Evolutionary conservation across 2,797 vertebrate species (phyloP).

Genomic region (Tangara arthus): DNA sequence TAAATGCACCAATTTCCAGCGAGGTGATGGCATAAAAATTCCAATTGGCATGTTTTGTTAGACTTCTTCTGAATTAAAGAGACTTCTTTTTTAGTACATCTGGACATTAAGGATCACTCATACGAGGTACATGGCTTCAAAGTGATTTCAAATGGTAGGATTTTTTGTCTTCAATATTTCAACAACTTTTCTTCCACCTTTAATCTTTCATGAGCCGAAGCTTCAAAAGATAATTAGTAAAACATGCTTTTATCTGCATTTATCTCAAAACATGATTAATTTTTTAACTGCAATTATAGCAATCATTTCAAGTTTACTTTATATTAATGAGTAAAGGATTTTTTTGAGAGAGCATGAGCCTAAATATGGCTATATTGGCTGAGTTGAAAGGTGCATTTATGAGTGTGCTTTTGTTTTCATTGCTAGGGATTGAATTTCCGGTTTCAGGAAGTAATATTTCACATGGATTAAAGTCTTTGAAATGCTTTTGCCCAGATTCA

Average conservation of each 20-base stretch:
- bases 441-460: slow-evolving; percentile 57
- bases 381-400: slow-evolving; percentile 25
- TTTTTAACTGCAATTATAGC: slow-evolving; percentile 71
- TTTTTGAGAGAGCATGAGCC: neutral
- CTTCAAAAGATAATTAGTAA: slow-evolving; percentile 66
- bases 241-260: slow-evolving; percentile 65
- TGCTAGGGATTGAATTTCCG: slow-evolving; percentile 55
- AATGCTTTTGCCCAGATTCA: slow-evolving; percentile 19
- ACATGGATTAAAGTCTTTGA: slow-evolving; percentile 55
- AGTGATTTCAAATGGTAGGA: slow-evolving; percentile 13
- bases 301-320: slow-evolving; percentile 60
- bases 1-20: neutral
- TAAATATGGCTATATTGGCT: slow-evolving; percentile 16
- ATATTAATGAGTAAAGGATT: slow-evolving; percentile 48
- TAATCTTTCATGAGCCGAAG: slow-evolving; percentile 56
- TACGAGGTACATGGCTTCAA: neutral
- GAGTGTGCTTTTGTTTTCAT: slow-evolving; percentile 50
- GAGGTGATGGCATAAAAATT: neutral
- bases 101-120: slow-evolving; percentile 19
- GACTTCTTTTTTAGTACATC: neutral
- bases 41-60: neutral
- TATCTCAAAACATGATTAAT: slow-evolving; percentile 69
- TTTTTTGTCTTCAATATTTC: slow-evolving; percentile 47
- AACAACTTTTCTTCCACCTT: slow-evolving; percentile 52
- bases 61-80: neutral